phyloP scores from a whole-genome alignment of 2,113 vertebrate genomes.

The Anhinga anhinga region DNA sequence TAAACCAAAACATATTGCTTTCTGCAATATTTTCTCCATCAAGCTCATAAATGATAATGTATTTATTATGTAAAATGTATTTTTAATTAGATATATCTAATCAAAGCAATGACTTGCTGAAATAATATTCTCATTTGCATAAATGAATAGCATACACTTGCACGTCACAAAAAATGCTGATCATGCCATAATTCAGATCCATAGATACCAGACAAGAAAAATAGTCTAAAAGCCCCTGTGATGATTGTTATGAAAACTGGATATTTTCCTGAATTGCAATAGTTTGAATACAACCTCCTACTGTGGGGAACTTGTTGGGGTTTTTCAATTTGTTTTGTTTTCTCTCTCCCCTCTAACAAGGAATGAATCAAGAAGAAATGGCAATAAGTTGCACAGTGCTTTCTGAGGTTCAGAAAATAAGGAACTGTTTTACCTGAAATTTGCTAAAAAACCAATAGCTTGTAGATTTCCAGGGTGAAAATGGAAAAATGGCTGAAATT shows the following conservation, averaged over 20 bases:
- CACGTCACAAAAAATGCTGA: neutral
- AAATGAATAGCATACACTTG: neutral
- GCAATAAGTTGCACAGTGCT: neutral
- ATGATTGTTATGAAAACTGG: neutral
- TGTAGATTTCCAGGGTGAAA: neutral
- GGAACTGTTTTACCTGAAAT: neutral
- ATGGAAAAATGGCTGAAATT: neutral
- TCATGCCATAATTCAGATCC: neutral
- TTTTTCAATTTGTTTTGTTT: neutral
- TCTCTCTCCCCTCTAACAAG: neutral
- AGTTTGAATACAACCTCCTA: neutral
- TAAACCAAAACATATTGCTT: neutral
- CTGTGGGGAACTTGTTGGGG: rapidly evolving
- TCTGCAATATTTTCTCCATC: neutral
- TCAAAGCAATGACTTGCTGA: neutral
- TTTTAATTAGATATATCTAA: neutral
- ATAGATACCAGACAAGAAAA: neutral
- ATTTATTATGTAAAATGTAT: neutral
- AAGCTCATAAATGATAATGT: neutral
- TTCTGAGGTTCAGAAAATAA: neutral
- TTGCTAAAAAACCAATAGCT: neutral
- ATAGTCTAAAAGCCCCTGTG: rapidly evolving
- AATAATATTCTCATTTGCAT: neutral
- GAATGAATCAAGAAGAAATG: neutral
- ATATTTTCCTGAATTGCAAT: neutral